Percentiles rank a stretch among this genome's conserved stretches.
These are phyloP conservation scores for Volucella zonaria DNA, from an alignment of 2,888 invertebrate species.

Conservation along the genomic window DNA sequence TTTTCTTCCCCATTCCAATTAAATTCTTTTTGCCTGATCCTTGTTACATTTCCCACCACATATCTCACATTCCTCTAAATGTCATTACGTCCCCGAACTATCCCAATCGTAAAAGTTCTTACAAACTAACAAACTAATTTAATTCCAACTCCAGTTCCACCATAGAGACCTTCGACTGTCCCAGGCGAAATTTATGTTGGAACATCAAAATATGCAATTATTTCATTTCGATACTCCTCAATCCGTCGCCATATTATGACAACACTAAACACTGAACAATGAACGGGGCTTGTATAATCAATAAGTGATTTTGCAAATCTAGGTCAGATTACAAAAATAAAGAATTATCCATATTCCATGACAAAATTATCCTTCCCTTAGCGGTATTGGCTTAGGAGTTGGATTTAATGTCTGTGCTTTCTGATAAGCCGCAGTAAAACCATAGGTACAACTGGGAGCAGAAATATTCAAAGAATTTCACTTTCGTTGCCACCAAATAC, in stretches of 20 bases:
- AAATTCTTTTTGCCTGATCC: neutral
- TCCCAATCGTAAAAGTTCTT: slow-evolving; percentile 21
- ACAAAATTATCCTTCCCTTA: slow-evolving; percentile 75
- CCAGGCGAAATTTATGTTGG: slow-evolving; percentile 44
- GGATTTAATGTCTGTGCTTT: slow-evolving; percentile 44
- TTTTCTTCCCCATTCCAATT: slow-evolving; percentile 13
- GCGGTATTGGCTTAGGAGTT: slow-evolving; percentile 8
- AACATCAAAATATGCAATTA: slow-evolving; percentile 64
- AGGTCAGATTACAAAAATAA: slow-evolving; percentile 81
- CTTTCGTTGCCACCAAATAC: neutral
- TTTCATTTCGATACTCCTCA: slow-evolving; percentile 58
- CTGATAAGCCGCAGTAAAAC: slow-evolving; percentile 49
- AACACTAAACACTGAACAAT: slow-evolving; percentile 13
- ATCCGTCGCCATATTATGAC: slow-evolving; percentile 44
- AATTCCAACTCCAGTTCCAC: slow-evolving; percentile 1
- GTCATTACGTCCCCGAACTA: neutral
- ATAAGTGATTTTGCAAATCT: slow-evolving; percentile 81
- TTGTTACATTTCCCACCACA: neutral
- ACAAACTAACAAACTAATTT: slow-evolving; percentile 23
- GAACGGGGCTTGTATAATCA: slow-evolving; percentile 81
- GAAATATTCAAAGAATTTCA: slow-evolving; percentile 26
- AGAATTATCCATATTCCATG: slow-evolving; percentile 77
- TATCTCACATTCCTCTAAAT: slow-evolving; percentile 6
- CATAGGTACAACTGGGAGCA: slow-evolving; percentile 1
- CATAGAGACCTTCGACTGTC: slow-evolving; percentile 57